Percentiles rank a stretch among this genome's conserved stretches.
Conservation (phyloP, 2,113 vertebrate species). For the Falcunculus frontatus region DNA sequence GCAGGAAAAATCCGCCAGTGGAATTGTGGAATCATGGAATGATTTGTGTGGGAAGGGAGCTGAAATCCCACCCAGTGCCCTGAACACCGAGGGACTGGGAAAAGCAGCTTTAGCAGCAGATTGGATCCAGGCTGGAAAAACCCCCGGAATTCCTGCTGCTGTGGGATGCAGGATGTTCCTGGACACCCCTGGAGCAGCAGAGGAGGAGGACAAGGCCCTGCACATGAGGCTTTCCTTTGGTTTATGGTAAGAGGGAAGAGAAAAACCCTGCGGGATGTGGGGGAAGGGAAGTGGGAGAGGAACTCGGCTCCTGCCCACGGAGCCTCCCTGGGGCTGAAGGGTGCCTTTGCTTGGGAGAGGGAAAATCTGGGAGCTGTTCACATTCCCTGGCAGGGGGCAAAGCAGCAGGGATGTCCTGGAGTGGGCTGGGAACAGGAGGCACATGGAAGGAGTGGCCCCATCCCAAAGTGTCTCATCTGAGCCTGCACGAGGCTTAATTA, state of each 20-base stretch:
- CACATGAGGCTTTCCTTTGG: neutral
- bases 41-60: too few relatives aligned
- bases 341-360: too few relatives aligned
- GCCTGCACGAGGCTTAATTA: accelerated
- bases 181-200: neutral
- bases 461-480: accelerated
- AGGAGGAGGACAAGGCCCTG: neutral
- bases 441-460: accelerated
- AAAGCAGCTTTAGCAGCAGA: neutral
- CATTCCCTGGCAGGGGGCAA: neutral
- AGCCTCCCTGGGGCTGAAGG: neutral
- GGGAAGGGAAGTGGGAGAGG: neutral
- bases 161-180: neutral
- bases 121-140: neutral
- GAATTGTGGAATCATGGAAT: too few relatives aligned
- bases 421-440: neutral
- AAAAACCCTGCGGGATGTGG: neutral
- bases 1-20: too few relatives aligned
- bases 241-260: conserved; percentile 49
- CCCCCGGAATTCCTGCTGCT: neutral
- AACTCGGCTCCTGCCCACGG: neutral
- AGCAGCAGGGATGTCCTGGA: accelerated
- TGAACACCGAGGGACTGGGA: accelerated
- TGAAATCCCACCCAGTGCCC: too few relatives aligned
- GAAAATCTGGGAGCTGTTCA: neutral